Conservation (phyloP, 2,888 invertebrate species). For the Macaria liturata region DNA sequence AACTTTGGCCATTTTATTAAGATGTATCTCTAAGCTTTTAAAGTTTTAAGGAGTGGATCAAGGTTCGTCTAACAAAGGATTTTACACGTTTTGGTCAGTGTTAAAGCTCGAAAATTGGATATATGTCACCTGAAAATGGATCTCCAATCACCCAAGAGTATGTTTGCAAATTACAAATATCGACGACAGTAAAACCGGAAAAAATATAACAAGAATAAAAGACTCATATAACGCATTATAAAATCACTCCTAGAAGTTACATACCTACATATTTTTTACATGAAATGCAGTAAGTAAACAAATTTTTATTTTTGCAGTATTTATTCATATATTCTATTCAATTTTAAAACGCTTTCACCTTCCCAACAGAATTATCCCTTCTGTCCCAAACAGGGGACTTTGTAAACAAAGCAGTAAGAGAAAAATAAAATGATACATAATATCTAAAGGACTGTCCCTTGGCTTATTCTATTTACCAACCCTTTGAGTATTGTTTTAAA, state of each 20-base stretch:
- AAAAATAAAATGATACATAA: slow-evolving; percentile 18
- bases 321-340: slow-evolving; percentile 18
- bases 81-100: not conserved
- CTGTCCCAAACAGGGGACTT: slow-evolving; percentile 19
- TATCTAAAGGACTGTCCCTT: slow-evolving; percentile 20
- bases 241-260: too few relatives aligned
- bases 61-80: not conserved
- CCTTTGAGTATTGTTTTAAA: slow-evolving; percentile 25
- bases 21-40: not conserved
- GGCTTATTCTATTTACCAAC: slow-evolving; percentile 26
- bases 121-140: too few relatives aligned
- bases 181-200: too few relatives aligned
- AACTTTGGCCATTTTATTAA: slow-evolving; percentile 13
- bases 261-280: too few relatives aligned
- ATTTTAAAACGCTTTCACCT: slow-evolving; percentile 22
- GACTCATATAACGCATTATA: too few relatives aligned
- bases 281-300: too few relatives aligned
- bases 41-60: not conserved
- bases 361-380: slow-evolving; percentile 21
- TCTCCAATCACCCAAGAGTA: too few relatives aligned
- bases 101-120: too few relatives aligned
- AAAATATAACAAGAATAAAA: too few relatives aligned
- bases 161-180: too few relatives aligned
- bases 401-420: slow-evolving; percentile 26
- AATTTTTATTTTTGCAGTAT: too few relatives aligned